Conservation (phyloP, 2,797 vertebrate genomes). For the Chaetophractus vellerosus region DNA sequence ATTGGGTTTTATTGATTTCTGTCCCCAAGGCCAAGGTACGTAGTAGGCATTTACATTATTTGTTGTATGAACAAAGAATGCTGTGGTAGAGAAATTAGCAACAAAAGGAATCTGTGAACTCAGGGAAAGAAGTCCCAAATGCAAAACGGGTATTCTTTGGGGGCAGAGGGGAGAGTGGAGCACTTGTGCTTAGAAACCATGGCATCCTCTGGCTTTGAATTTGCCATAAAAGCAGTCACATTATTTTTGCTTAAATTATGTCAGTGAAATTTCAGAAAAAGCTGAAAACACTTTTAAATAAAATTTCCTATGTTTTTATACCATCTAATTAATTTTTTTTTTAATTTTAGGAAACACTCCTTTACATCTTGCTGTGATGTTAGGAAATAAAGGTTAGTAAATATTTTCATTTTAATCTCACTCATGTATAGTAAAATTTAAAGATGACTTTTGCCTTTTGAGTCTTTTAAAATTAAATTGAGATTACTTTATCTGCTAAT, state of each 20-base stretch:
- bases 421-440: constrained; percentile 24
- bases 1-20: constrained; percentile 15
- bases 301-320: constrained; percentile 58
- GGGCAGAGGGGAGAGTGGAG: background rate
- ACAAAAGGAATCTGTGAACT: constrained; percentile 15
- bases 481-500: constrained; percentile 15
- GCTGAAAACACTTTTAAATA: constrained; percentile 47
- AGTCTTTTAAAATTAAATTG: constrained; percentile 20
- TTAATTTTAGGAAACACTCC: constrained; percentile 96
- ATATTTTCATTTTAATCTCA: constrained; percentile 53
- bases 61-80: constrained; percentile 33
- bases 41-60: constrained; percentile 47
- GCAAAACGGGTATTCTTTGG: background rate
- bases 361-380: constrained; percentile 98
- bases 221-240: background rate
- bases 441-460: constrained; percentile 55
- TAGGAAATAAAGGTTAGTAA: constrained; percentile 98
- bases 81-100: constrained; percentile 30
- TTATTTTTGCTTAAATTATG: constrained; percentile 69
- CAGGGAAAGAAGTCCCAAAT: constrained; percentile 16
- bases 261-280: constrained; percentile 49
- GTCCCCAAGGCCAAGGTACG: background rate
- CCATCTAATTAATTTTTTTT: constrained; percentile 69
- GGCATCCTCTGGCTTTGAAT: constrained; percentile 18
- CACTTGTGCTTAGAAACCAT: constrained; percentile 11